phyloP scores from a whole-genome alignment of 2,113 vertebrate species.

The Aix galericulata region DNA sequence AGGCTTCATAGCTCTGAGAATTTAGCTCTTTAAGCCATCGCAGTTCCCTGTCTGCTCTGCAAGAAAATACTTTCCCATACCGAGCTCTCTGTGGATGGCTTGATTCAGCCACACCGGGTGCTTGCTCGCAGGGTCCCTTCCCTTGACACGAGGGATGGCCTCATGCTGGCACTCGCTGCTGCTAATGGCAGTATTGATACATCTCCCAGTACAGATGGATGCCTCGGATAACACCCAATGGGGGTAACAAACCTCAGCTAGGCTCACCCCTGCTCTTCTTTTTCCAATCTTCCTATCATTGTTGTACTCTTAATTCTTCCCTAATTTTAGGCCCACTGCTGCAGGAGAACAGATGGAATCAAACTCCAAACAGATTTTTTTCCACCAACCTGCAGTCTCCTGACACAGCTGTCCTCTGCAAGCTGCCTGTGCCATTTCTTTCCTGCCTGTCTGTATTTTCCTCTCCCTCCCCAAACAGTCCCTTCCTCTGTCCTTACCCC shows the following conservation, averaged over 20 bases:
- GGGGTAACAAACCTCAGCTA: not conserved
- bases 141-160: not conserved
- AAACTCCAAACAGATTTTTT: not conserved
- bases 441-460: not conserved
- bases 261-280: not conserved
- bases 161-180: not conserved
- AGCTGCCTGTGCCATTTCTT: not conserved
- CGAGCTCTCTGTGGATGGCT: not conserved
- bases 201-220: not conserved
- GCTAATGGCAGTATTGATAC: fast-evolving
- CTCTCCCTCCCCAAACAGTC: not conserved
- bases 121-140: not conserved
- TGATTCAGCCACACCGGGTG: not conserved
- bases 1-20: not conserved
- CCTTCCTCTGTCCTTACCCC: not conserved
- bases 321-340: not conserved
- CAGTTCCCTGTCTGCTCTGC: not conserved
- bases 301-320: not conserved
- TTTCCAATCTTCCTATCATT: not conserved
- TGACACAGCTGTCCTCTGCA: not conserved
- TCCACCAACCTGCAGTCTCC: not conserved
- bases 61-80: not conserved
- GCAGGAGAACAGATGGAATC: constrained; percentile 19
- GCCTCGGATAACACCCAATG: not conserved
- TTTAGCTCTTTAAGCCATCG: fast-evolving